Percentiles rank a stretch among this genome's conserved stretches.
These are phyloP conservation scores for Hippocampus barbouri DNA, from an alignment of 2,113 vertebrate genomes.

Conservation along the genomic window DNA sequence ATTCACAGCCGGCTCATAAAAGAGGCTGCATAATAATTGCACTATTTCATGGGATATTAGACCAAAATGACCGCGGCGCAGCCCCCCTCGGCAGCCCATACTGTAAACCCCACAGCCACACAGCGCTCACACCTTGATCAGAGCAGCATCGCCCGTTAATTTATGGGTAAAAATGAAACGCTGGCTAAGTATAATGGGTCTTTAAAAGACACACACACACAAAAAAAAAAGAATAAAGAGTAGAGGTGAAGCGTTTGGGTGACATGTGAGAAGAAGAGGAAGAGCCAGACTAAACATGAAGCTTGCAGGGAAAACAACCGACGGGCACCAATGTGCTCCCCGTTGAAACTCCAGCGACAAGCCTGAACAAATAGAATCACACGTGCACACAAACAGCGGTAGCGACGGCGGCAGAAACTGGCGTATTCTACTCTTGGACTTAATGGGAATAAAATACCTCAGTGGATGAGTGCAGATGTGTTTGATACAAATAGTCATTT, in stretches of 20 bases:
- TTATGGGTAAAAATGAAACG: conserved; percentile 89
- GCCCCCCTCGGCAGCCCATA: conserved; percentile 64
- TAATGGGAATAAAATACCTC: conserved; percentile 99
- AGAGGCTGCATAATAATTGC: conserved; percentile 88
- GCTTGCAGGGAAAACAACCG: conserved; percentile 31
- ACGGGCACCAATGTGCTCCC: conserved; percentile 81
- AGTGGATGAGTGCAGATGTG: conserved; percentile 99
- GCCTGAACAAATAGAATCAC: conserved; percentile 71
- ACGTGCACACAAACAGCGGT: conserved; percentile 56
- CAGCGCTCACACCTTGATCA: conserved; percentile 56
- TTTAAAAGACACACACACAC: conserved; percentile 71
- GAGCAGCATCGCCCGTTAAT: conserved; percentile 71
- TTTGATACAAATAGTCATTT: conserved; percentile 99
- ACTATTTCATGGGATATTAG: conserved; percentile 99
- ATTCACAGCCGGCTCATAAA: conserved; percentile 86
- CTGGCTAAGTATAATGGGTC: conserved; percentile 87
- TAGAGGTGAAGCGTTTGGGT: conserved; percentile 29
- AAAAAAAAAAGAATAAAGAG: conserved; percentile 13
- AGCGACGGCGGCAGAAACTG: conserved; percentile 79
- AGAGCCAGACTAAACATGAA: conserved; percentile 30
- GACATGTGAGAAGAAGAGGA: conserved; percentile 9
- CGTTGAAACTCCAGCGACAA: conserved; percentile 71
- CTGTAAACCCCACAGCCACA: conserved; percentile 26
- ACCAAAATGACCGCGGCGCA: conserved; percentile 96
- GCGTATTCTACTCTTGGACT: conserved; percentile 99